Percentiles rank a stretch among this genome's conserved stretches.
Evolutionary conservation across 2,113 vertebrate genomes (phyloP).

Genomic region (Saguinus midas): DNA sequence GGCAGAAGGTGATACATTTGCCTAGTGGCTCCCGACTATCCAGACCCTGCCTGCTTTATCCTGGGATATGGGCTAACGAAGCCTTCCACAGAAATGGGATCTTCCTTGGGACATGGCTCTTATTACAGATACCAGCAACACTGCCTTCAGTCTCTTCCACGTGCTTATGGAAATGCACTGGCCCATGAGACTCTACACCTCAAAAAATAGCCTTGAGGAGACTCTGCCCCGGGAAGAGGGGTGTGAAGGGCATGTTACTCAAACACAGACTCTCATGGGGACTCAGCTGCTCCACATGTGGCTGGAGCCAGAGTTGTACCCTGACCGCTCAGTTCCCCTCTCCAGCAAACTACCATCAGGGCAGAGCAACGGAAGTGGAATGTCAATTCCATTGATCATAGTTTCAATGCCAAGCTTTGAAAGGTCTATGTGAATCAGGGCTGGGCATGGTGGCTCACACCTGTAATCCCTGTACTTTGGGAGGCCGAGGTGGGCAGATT

Average conservation of each 20-base stretch:
- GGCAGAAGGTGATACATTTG: neutral
- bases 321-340: neutral
- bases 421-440: neutral
- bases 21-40: no score
- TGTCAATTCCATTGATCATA: neutral
- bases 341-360: neutral
- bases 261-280: fast-evolving
- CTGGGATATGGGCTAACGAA: neutral
- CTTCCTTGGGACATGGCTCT: neutral
- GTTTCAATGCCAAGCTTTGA: neutral
- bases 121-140: neutral
- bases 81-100: neutral
- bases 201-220: neutral
- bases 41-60: neutral
- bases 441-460: neutral
- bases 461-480: neutral
- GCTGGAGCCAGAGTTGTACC: neutral
- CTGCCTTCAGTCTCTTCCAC: neutral
- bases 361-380: neutral
- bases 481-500: neutral
- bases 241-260: neutral
- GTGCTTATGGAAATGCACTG: neutral
- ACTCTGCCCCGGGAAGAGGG: neutral
- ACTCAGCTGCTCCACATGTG: neutral
- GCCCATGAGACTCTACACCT: neutral